Conservation (phyloP, 2,113 vertebrate genomes). For the Takifugu bimaculatus region DNA sequence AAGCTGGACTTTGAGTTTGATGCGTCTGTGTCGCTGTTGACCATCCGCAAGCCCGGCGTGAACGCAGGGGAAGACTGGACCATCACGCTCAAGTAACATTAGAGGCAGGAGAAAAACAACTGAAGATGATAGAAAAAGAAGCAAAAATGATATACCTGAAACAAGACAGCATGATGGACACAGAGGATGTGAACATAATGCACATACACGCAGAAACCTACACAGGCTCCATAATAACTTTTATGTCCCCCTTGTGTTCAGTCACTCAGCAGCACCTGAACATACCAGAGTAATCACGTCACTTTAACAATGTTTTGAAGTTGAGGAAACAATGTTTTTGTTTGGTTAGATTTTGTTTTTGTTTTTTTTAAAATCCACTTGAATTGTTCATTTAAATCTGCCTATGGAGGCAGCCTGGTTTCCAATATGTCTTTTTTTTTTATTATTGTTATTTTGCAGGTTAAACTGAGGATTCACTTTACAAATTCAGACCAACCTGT, state of each 20-base stretch:
- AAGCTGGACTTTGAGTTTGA: conserved; percentile 82
- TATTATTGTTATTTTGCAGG: conserved; percentile 1
- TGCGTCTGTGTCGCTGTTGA: conserved; percentile 77
- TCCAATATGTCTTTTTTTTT: background rate
- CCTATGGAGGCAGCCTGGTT: conserved; percentile 4
- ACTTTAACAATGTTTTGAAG: conserved; percentile 3
- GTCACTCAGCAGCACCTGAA: conserved; percentile 27
- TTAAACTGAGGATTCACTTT: conserved; percentile 44
- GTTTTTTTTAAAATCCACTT: background rate
- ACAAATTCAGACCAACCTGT: conserved; percentile 6
- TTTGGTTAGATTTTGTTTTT: background rate
- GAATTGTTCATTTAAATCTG: conserved; percentile 5
- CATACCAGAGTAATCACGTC: conserved; percentile 20
- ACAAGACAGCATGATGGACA: conserved; percentile 19
- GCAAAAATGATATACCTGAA: conserved; percentile 22
- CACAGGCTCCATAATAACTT: conserved; percentile 12
- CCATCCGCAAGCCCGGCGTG: conserved; percentile 83
- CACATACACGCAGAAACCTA: conserved; percentile 11
- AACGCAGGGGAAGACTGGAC: conserved; percentile 81
- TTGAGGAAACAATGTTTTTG: conserved; percentile 10
- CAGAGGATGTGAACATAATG: conserved; percentile 13
- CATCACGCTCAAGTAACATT: conserved; percentile 76
- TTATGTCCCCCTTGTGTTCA: conserved; percentile 38
- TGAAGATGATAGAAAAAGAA: conserved; percentile 8
- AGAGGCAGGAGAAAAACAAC: background rate